phyloP scores from a whole-genome alignment of 53 echinoderm and acorn worm genomes.

The Temnopleurus reevesii region DNA sequence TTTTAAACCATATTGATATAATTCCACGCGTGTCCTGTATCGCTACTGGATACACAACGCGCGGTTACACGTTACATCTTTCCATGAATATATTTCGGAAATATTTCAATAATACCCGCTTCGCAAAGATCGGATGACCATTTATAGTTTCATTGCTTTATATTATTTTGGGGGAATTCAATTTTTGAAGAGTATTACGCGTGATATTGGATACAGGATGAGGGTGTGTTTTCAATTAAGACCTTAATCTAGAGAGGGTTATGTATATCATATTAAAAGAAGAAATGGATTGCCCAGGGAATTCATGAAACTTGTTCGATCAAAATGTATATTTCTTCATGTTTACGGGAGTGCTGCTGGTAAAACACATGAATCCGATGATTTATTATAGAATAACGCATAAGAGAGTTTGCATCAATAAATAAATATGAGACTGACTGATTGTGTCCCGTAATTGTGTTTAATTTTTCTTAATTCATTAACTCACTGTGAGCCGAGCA shows the following conservation, averaged over 20 bases:
- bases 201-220: slow-evolving; percentile 29
- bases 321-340: background rate
- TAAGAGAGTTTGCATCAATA: too few relatives aligned
- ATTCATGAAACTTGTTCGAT: background rate
- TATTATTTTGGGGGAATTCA: slow-evolving; percentile 35
- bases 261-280: slow-evolving; percentile 31
- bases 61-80: background rate
- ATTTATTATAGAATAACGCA: too few relatives aligned
- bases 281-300: slow-evolving; percentile 16
- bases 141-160: slow-evolving; percentile 33
- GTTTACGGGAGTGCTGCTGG: background rate
- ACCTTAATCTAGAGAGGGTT: slow-evolving; percentile 13
- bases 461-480: too few relatives aligned
- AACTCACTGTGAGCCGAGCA: too few relatives aligned
- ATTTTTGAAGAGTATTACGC: background rate
- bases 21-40: slow-evolving; percentile 28
- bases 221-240: slow-evolving; percentile 41
- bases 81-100: slow-evolving; percentile 48
- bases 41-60: slow-evolving; percentile 10
- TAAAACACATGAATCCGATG: background rate
- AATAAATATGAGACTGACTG: too few relatives aligned
- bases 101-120: slow-evolving; percentile 31
- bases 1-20: slow-evolving; percentile 48
- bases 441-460: too few relatives aligned
- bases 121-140: slow-evolving; percentile 6